Evolutionary conservation across 2,888 invertebrate species (phyloP).

Genomic region (Piscicola geometra): DNA sequence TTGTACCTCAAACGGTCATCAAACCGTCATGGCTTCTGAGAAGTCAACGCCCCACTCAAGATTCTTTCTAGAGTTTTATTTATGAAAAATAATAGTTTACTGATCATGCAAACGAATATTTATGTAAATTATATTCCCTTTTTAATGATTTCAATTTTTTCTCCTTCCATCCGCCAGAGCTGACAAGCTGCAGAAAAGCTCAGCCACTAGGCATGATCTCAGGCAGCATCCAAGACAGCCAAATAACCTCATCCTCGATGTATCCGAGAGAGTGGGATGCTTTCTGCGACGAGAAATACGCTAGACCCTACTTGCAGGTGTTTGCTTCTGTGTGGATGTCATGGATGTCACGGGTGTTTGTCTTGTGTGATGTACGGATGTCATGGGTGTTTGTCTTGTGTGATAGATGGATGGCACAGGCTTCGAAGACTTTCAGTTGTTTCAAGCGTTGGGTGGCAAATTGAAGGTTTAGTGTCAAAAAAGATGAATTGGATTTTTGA

Average conservation of each 20-base stretch:
- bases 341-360: background rate
- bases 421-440: background rate
- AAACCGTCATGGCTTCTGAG: too few relatives aligned
- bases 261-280: constrained; percentile 55
- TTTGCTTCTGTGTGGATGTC: background rate
- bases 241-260: constrained; percentile 59
- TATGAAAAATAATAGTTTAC: too few relatives aligned
- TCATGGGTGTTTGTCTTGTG: background rate
- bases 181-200: constrained; percentile 37
- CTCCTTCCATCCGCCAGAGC: background rate
- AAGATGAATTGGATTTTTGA: too few relatives aligned
- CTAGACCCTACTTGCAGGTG: constrained; percentile 56
- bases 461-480: too few relatives aligned
- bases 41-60: too few relatives aligned
- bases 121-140: too few relatives aligned
- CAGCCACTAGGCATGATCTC: constrained; percentile 57
- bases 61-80: too few relatives aligned
- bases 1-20: too few relatives aligned
- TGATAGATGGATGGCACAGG: background rate
- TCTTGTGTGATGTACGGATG: background rate
- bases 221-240: constrained; percentile 59
- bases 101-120: too few relatives aligned
- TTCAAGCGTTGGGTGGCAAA: background rate
- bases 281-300: constrained; percentile 57
- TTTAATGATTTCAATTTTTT: too few relatives aligned